These are phyloP conservation scores for Uloborus plumipes DNA, from an alignment of 2,888 invertebrate genomes.

Conservation along the genomic window DNA sequence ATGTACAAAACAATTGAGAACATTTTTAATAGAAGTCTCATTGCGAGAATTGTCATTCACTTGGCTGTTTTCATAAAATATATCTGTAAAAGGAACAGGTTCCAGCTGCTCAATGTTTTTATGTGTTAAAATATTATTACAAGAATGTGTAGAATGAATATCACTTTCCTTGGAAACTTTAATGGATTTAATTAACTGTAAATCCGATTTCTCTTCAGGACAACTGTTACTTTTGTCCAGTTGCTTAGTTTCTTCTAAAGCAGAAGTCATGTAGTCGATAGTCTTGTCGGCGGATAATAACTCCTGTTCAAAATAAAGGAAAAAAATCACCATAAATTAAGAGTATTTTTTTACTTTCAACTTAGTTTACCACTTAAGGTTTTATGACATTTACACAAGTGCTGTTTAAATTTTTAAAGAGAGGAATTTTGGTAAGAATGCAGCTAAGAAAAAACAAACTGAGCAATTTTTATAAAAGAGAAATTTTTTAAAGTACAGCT, in stretches of 20 bases:
- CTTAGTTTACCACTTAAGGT: too few relatives aligned
- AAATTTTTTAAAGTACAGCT: too few relatives aligned
- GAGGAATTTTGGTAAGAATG: too few relatives aligned
- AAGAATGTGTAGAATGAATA: slow-evolving; percentile 10
- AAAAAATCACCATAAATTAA: background rate
- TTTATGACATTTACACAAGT: too few relatives aligned
- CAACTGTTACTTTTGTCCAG: background rate
- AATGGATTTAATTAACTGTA: slow-evolving; percentile 2
- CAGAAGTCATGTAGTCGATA: slow-evolving; percentile 20
- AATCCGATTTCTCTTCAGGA: background rate
- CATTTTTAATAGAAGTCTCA: slow-evolving; percentile 23
- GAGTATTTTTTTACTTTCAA: background rate
- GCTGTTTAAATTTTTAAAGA: too few relatives aligned
- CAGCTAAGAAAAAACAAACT: too few relatives aligned
- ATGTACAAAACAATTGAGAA: slow-evolving; percentile 63
- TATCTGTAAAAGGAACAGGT: slow-evolving; percentile 16
- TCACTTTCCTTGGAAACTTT: slow-evolving; percentile 21
- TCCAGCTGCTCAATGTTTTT: slow-evolving; percentile 13
- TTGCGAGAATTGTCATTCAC: background rate
- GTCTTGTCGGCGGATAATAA: slow-evolving; percentile 68
- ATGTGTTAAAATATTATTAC: slow-evolving; percentile 11
- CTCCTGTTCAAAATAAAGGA: slow-evolving; percentile 28
- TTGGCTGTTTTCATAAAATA: slow-evolving; percentile 11
- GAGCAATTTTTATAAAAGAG: too few relatives aligned
- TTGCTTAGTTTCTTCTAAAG: slow-evolving; percentile 12